Conservation (phyloP, 2,888 invertebrate genomes). For the Strigamia crassipes region DNA sequence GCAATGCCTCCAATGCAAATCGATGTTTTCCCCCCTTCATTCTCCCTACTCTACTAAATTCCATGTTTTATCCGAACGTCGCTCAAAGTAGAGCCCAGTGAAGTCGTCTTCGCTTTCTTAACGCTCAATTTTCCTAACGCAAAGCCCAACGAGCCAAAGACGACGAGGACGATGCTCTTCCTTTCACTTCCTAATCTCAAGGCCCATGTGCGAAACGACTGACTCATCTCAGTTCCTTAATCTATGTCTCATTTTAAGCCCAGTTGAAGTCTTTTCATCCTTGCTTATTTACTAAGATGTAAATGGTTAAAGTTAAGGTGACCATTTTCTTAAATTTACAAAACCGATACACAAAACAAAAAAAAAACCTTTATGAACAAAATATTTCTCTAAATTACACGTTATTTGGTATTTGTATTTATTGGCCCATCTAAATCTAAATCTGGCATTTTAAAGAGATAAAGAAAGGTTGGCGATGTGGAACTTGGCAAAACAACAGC, state of each 20-base stretch:
- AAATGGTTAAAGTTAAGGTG: not conserved
- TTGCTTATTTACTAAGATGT: not conserved
- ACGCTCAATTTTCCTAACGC: slow-evolving; percentile 40
- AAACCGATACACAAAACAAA: too few species aligned
- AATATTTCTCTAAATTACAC: too few species aligned
- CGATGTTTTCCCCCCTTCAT: slow-evolving; percentile 1
- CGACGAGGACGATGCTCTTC: slow-evolving; percentile 35
- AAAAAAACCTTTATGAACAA: too few species aligned
- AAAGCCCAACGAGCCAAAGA: slow-evolving; percentile 38
- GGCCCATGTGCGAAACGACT: slow-evolving; percentile 35
- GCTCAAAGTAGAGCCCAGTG: slow-evolving; percentile 32
- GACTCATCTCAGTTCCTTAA: slow-evolving; percentile 38
- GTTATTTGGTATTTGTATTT: too few species aligned
- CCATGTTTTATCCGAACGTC: slow-evolving; percentile 28
- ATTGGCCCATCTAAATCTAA: too few species aligned
- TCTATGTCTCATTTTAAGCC: slow-evolving; percentile 34
- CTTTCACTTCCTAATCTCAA: slow-evolving; percentile 32
- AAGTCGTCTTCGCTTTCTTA: slow-evolving; percentile 40
- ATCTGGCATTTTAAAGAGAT: too few species aligned
- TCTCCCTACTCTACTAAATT: slow-evolving; percentile 16
- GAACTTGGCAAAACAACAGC: too few species aligned
- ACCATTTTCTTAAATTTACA: not conserved
- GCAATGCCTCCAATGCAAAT: slow-evolving; percentile 36
- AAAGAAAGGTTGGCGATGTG: too few species aligned
- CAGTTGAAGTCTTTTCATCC: slow-evolving; percentile 18